Conservation (phyloP, 1,140 invertebrate species). For the Scaptomyza pallida region DNA sequence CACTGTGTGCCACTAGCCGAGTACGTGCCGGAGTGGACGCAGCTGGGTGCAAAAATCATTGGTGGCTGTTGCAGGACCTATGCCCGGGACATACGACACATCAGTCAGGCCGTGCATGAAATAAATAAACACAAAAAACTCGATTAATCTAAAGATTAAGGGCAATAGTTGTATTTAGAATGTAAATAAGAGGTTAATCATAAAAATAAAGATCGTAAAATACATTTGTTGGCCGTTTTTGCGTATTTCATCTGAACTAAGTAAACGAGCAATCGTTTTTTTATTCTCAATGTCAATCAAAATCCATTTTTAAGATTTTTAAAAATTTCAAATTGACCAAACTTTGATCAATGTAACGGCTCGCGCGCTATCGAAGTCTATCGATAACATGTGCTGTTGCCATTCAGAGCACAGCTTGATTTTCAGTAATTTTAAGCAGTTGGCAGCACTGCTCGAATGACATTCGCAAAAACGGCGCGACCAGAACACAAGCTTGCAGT, state of each 20-base stretch:
- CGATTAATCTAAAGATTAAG: slow-evolving; percentile 39
- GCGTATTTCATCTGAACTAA: too few species aligned
- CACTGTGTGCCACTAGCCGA: slow-evolving; percentile 85
- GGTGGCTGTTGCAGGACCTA: slow-evolving; percentile 92
- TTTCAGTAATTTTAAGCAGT: slow-evolving; percentile 1
- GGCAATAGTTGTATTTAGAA: slow-evolving; percentile 31
- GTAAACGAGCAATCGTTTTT: too few species aligned
- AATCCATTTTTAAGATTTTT: too few species aligned
- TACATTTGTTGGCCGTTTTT: too few species aligned
- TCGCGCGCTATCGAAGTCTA: neutral
- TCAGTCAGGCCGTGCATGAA: slow-evolving; percentile 83
- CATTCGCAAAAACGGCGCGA: slow-evolving; percentile 63
- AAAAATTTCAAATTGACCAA: too few species aligned
- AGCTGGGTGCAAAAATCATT: slow-evolving; percentile 89
- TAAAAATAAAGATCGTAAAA: slow-evolving; percentile 1
- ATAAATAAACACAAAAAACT: slow-evolving; percentile 65
- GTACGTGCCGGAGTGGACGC: slow-evolving; percentile 88
- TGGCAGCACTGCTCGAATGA: slow-evolving; percentile 49
- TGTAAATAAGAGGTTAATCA: slow-evolving; percentile 31
- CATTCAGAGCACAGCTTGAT: slow-evolving; percentile 15
- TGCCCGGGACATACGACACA: slow-evolving; percentile 86
- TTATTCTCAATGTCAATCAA: too few species aligned
- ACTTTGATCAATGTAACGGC: neutral
- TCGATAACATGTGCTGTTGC: slow-evolving; percentile 5
- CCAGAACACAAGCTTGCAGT: slow-evolving; percentile 54